Evolutionary conservation across 2,113 vertebrate species (phyloP).

Genomic region (Marmota flaviventris): DNA sequence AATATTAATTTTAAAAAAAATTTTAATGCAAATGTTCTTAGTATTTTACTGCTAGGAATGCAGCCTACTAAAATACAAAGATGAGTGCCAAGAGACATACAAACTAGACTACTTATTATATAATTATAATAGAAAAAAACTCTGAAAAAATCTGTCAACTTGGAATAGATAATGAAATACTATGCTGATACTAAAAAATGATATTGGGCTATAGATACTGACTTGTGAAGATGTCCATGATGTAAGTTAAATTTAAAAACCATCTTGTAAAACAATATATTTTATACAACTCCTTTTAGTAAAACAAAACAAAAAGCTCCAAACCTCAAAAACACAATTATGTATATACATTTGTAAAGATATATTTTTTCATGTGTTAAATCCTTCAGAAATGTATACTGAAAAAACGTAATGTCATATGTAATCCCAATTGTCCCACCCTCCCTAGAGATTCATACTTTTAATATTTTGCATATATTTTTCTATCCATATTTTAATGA

Average conservation of each 20-base stretch:
- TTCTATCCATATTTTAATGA: constrained; percentile 31
- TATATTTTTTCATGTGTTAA: constrained; percentile 37
- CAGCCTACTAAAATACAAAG: constrained; percentile 51
- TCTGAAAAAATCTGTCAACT: background rate
- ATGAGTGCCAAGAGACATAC: constrained; percentile 22
- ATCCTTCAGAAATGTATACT: constrained; percentile 33
- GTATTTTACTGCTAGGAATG: constrained; percentile 47
- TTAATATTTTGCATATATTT: constrained; percentile 31
- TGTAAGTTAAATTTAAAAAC: background rate
- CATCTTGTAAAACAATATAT: background rate
- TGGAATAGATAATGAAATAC: constrained; percentile 44
- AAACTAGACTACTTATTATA: background rate
- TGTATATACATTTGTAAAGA: background rate
- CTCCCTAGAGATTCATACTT: background rate
- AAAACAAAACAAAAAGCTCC: background rate
- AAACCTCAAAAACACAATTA: background rate
- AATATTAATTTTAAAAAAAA: too few species aligned
- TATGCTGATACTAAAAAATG: background rate
- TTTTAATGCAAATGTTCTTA: constrained; percentile 42
- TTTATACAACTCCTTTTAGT: background rate
- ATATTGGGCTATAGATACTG: background rate
- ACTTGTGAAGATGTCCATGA: constrained; percentile 13
- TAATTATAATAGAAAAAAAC: background rate
- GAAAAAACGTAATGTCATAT: background rate
- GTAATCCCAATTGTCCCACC: background rate